Evolutionary conservation across 2,888 invertebrate species (phyloP).

Genomic region (Petrolisthes cinctipes): DNA sequence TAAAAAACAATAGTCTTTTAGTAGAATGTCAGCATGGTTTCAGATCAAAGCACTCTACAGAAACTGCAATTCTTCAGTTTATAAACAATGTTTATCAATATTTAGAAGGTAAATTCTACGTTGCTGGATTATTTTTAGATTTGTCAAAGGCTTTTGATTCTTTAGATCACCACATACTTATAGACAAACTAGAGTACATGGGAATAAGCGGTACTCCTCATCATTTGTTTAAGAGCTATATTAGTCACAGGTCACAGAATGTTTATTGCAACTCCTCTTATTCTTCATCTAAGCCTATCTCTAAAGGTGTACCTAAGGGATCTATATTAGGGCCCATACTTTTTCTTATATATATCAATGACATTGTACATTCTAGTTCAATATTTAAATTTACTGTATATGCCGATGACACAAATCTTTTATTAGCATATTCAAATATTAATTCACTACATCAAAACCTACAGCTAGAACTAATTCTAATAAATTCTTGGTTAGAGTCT

Average conservation of each 20-base stretch:
- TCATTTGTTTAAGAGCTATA: background rate
- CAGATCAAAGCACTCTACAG: background rate
- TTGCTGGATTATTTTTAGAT: background rate
- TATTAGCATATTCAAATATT: background rate
- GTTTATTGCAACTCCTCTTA: background rate
- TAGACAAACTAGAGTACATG: background rate
- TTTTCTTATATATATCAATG: slow-evolving; percentile 6
- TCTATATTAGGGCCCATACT: background rate
- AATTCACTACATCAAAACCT: background rate
- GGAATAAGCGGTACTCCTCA: background rate
- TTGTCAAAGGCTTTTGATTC: slow-evolving; percentile 9
- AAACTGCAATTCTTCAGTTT: background rate
- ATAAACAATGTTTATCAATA: background rate
- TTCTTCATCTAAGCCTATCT: background rate
- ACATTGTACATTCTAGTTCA: background rate
- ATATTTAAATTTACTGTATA: background rate
- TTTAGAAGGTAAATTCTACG: background rate
- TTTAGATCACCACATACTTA: background rate
- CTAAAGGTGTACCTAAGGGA: background rate
- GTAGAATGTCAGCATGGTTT: background rate
- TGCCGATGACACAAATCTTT: background rate
- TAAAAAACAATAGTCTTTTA: background rate
- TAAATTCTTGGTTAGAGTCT: background rate
- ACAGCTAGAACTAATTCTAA: background rate
- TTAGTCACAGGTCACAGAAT: background rate